Evolutionary conservation across 1,140 invertebrate genomes (phyloP), one percentile per base, ranked within the genome.

Genomic region (Meteorus sp.): DNA sequence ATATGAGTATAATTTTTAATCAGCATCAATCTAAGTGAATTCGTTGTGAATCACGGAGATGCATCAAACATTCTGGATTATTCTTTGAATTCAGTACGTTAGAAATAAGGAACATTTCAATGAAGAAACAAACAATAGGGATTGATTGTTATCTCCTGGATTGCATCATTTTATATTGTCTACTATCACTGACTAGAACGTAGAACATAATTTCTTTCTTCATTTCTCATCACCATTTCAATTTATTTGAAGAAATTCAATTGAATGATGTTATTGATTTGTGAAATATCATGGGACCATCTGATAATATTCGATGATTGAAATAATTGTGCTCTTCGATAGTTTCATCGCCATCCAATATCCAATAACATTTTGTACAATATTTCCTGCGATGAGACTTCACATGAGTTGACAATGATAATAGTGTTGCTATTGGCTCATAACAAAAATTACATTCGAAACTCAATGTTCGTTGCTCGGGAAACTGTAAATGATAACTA

Each of bases 361-460:
- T 66, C 71, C 71, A 70, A 3, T 70, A 74, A 47, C 72, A 74
- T 13, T 61, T 61, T 17, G 64, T 69, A 53, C 72, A 74, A 23
- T 73, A 70, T 31, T 19, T 60, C 13, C 48, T 60, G 17, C 60
- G 62, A 43, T 74, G 72, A 45, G 50, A 73, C 41, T 74, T 74
- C 5, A 73, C 70, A 35, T 74, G 72, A 7, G 72, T 74, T 1
- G 72, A 70, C 1, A 74, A 51, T 2, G 72, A 74, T 8, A 66
- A 27, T 1, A 66, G 27, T 13, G 72, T 74, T 6, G 72, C 71
- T 13, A 73, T 63, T 44, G 58, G 62, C 11, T 71, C 69, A 2
- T 58, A 56, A 45, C 72, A 74, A 41, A 64, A 67, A 56, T 72
- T 74, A 41, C 72, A 74, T 27, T 63, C 19, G 13, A 63, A 74